Conservation (phyloP, 2,113 vertebrate species). For the Cariama cristata region DNA sequence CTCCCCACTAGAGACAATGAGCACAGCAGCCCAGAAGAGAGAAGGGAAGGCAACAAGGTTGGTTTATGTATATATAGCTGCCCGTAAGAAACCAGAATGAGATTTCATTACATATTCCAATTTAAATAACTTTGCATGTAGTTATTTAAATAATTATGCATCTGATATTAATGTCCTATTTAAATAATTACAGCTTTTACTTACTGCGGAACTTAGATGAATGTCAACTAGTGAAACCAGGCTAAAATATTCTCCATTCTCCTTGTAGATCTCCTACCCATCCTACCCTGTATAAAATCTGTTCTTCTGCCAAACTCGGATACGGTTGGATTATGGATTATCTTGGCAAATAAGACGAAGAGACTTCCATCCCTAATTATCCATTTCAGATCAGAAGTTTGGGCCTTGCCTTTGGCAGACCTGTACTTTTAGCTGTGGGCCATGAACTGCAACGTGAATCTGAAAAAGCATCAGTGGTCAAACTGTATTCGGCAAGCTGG, state of each 20-base stretch:
- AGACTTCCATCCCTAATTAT: neutral
- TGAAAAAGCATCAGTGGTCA: neutral
- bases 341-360: neutral
- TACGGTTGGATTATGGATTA: neutral
- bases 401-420: neutral
- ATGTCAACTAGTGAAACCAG: neutral
- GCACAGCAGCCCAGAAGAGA: neutral
- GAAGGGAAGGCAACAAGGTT: neutral
- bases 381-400: neutral
- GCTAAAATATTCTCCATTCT: neutral
- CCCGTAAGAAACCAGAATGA: neutral
- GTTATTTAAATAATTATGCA: slow-evolving; percentile 31
- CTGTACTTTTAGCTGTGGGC: neutral
- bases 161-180: neutral
- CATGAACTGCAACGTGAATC: neutral
- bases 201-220: neutral
- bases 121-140: slow-evolving; percentile 1
- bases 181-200: slow-evolving; percentile 34
- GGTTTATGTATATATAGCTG: neutral
- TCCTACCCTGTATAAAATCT: neutral
- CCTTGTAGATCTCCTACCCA: neutral
- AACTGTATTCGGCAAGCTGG: neutral
- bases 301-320: neutral
- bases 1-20: neutral
- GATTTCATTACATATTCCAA: neutral